Evolutionary conservation across 2,797 vertebrate species (phyloP).

Genomic region (Bradypodion ventrale): DNA sequence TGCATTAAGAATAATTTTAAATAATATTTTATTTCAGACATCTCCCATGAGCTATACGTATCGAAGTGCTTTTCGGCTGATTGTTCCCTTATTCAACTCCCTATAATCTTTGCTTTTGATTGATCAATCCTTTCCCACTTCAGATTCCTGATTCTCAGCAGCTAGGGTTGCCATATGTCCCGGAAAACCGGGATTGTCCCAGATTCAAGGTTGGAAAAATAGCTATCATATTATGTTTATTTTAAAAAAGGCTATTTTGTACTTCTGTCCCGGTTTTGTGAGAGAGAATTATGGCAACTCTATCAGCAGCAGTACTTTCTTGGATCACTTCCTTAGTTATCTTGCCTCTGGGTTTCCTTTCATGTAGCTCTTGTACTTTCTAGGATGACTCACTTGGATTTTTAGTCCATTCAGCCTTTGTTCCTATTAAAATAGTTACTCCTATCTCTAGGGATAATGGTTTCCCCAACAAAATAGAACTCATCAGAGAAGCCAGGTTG

Average conservation of each 20-base stretch:
- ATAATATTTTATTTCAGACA: too few relatives aligned
- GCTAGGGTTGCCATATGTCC: too few relatives aligned
- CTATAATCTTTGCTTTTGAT: background rate
- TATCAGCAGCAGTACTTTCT: too few relatives aligned
- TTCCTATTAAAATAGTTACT: background rate
- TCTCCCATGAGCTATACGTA: too few relatives aligned
- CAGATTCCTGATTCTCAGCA: too few relatives aligned
- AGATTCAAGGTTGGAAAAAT: too few relatives aligned
- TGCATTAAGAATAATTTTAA: too few relatives aligned
- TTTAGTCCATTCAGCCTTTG: background rate
- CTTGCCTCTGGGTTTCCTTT: background rate
- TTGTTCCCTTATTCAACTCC: background rate
- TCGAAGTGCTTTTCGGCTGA: background rate
- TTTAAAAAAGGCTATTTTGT: too few relatives aligned
- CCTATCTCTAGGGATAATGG: background rate
- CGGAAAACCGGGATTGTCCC: too few relatives aligned
- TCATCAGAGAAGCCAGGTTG: background rate
- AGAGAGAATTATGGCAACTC: too few relatives aligned
- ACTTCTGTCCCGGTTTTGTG: too few relatives aligned
- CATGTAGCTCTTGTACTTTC: background rate
- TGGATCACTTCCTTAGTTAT: background rate
- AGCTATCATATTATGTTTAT: too few relatives aligned
- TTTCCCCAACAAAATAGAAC: background rate
- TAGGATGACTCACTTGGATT: background rate
- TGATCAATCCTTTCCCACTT: background rate